Evolutionary conservation across 2,797 vertebrate genomes (phyloP).

Genomic region (Melopsittacus undulatus): DNA sequence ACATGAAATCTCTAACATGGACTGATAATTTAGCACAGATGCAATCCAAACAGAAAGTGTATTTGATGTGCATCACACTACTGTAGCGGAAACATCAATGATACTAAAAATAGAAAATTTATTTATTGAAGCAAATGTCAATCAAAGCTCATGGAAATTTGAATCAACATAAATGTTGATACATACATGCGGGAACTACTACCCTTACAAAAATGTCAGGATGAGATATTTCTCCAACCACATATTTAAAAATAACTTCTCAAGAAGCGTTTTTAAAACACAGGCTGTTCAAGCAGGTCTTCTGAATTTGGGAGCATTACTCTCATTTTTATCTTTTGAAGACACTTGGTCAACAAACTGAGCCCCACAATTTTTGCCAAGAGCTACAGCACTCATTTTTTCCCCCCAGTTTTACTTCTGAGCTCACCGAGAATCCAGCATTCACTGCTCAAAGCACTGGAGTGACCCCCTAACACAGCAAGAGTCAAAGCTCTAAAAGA

Average conservation of each 20-base stretch:
- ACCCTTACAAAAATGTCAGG: background rate
- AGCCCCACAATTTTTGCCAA: background rate
- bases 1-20: background rate
- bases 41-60: background rate
- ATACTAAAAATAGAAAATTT: background rate
- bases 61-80: background rate
- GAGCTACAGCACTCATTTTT: background rate
- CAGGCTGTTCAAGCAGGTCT: background rate
- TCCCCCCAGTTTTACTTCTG: background rate
- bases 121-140: background rate
- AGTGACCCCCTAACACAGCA: accelerated
- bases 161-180: background rate
- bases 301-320: background rate
- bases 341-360: background rate
- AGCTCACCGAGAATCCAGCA: background rate
- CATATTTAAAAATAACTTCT: background rate
- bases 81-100: background rate
- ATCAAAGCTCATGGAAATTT: background rate
- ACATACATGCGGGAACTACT: background rate
- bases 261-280: background rate
- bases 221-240: background rate
- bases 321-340: background rate
- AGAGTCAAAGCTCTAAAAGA: background rate
- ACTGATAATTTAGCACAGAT: background rate
- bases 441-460: background rate